Evolutionary conservation across 1,140 invertebrate species (phyloP).

Genomic region (Venturia canescens): DNA sequence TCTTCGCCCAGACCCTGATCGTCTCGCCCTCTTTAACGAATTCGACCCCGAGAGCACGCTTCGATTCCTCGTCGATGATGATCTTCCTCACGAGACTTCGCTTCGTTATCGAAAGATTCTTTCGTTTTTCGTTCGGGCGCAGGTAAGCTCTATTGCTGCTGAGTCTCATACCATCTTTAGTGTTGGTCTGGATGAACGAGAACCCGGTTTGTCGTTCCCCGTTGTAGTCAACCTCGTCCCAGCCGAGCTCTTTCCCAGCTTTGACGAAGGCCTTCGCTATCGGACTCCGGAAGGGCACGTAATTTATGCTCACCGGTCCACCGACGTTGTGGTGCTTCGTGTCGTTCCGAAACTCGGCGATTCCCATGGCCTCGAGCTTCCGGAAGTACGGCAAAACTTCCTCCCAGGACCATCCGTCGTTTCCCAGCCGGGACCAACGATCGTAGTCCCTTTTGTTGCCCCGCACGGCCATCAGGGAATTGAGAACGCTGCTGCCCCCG

Average conservation of each 20-base stretch:
- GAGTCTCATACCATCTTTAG: slow-evolving; percentile 84
- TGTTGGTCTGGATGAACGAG: slow-evolving; percentile 82
- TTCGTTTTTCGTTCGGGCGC: slow-evolving; percentile 80
- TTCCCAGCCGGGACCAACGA: slow-evolving; percentile 86
- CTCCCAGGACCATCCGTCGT: slow-evolving; percentile 88
- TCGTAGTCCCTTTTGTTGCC: slow-evolving; percentile 88
- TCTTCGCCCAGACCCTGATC: slow-evolving; percentile 79
- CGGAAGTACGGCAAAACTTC: slow-evolving; percentile 89
- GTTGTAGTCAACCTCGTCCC: slow-evolving; percentile 86
- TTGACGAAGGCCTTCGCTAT: slow-evolving; percentile 83
- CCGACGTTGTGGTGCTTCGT: slow-evolving; percentile 78
- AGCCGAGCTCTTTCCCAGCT: slow-evolving; percentile 81
- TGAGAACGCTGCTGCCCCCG: slow-evolving; percentile 90
- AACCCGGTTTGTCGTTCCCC: slow-evolving; percentile 82
- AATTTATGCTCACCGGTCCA: slow-evolving; percentile 80
- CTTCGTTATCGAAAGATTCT: slow-evolving; percentile 83
- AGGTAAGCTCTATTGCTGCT: slow-evolving; percentile 87
- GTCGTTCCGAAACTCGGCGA: slow-evolving; percentile 77
- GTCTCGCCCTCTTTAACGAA: slow-evolving; percentile 77
- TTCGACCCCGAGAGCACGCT: slow-evolving; percentile 81
- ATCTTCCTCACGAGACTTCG: slow-evolving; percentile 83
- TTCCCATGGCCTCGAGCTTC: slow-evolving; percentile 85
- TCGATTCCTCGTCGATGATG: slow-evolving; percentile 83
- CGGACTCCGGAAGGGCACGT: slow-evolving; percentile 79
- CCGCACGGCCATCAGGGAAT: slow-evolving; percentile 95